Base-by-base conservation (phyloP, 2,113 vertebrate species). In the Lampris megalopsis region DNA sequence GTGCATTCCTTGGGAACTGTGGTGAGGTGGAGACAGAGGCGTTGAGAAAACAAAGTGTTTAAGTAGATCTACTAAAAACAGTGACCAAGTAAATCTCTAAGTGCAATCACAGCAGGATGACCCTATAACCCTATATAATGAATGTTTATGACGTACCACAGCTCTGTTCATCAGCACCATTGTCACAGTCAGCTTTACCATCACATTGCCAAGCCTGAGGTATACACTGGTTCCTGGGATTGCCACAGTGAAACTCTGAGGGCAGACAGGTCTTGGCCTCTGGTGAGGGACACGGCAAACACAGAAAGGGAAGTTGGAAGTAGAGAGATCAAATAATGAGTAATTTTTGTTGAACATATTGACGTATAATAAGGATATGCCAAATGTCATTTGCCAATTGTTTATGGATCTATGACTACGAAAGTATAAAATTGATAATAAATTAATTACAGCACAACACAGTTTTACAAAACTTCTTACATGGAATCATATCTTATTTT, bases 121-220 rank as follows among this genome's bases (percentile, higher is more conserved):
- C 24, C 24, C 24, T 24, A 24, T 24, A 24, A 24, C 24, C 24
- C 24, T 24, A 24, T 24, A 24, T 24, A 24, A 24, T 24, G 24
- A 24, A 24, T 24, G 0, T 24, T 24, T 24, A 24, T 11, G 9
- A 38, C 94, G 91, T 85, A 97, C 96, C 77, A 59, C 97, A 98
- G 82, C 87, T 84, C 5, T 59, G 82, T 87, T 98, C 97, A 0
- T 98, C 97, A 0, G 94, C 92, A 0, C 93, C 94, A 0, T 96
- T 96, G 57, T 85, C 75, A 2, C 97, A 98, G 81, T 98, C 94
- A 0, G 2, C 4, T 48, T 90, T 91, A 2, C 91, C 92, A 0
- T 98, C 95, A n/a, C 97, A 98, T 40, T 83, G 92, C 96, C 96
- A 97, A 45, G 41, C 10, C 1, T 1, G 4, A 0, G 95, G 6